Evolutionary conservation across 2,797 vertebrate species (phyloP), one percentile per base, ranked within the genome.

Genomic region (Tragelaphus oryx): DNA sequence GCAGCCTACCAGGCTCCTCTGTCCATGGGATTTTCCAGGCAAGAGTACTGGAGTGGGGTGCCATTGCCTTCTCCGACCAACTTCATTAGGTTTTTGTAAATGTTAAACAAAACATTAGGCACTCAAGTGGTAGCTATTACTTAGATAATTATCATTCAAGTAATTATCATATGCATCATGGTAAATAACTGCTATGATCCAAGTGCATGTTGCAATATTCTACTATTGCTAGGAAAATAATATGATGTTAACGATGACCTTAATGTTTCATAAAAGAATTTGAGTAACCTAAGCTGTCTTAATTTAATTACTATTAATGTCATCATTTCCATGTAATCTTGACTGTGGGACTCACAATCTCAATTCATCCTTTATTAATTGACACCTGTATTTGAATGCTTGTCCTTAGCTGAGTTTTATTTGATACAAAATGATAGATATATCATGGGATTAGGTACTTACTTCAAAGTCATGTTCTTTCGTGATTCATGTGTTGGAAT

Each of bases 391-490:
- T 88, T 96, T 95, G 95, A 90, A 93, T 95, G 50, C 93, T 93
- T 94, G 91, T 92, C 92, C 75, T 93, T 88, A 83, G 59, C 82
- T 89, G 82, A 76, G 79, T 96, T 96, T 95, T 92, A 96, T 91
- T 94, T 95, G 52, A 95, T 87, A 89, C 0, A 0, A 94, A 94
- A 93, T 95, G 92, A 94, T 83, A 94, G 93, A 8, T 94, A 87
- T 54, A 94, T 94, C 87, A 87, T 91, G 96, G 92, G 85, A 97
- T 94, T 96, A 96, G 71, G 91, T 90, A 79, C 90, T 96, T 91
- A 89, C 80, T 96, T 97, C 96, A 97, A 94, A 96, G 82, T 93
- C 92, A 89, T 81, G 52, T 94, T 95, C 86, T 97, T 97, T 91
- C 2, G 3, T 97, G 92, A 96, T 97, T 89, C 87, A 57, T 62